A percentile compares a stretch with the other conserved stretches of the same genome.
Conservation (phyloP, 2,113 vertebrate genomes). For the Scalopus aquaticus region DNA sequence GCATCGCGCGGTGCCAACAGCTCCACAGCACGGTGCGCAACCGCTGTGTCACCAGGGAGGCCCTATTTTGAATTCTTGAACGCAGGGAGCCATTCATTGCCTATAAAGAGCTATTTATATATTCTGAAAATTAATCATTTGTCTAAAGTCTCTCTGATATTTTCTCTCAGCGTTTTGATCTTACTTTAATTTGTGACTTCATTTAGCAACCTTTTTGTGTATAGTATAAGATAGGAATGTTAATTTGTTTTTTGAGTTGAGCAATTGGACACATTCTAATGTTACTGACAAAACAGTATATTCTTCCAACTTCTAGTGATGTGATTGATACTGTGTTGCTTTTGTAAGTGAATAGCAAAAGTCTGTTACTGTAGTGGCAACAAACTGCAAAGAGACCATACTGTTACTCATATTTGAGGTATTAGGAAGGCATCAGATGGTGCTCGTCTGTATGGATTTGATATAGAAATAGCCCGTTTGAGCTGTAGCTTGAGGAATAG, state of each 20-base stretch:
- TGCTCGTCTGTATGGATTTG: not conserved
- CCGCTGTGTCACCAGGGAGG: no score
- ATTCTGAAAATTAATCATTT: not conserved
- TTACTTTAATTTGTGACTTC: not conserved
- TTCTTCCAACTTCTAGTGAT: conserved; percentile 10
- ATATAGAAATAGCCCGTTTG: not conserved
- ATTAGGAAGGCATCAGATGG: not conserved
- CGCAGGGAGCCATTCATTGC: not conserved
- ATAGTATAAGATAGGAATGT: not conserved
- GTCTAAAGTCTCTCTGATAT: not conserved
- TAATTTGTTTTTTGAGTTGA: not conserved
- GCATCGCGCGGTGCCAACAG: no score
- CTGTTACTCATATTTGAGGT: not conserved
- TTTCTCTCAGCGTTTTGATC: not conserved
- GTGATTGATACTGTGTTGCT: not conserved
- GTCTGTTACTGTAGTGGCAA: not conserved
- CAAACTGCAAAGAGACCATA: not conserved
- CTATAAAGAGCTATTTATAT: not conserved
- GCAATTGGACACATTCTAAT: not conserved
- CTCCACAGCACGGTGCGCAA: no score
- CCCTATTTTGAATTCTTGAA: conserved; percentile 3
- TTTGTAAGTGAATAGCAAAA: not conserved
- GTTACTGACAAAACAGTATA: not conserved
- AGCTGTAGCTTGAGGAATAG: not conserved
- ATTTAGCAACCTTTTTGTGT: not conserved